Conservation (phyloP, 2,888 invertebrate genomes). For the Napeogenes inachia region DNA sequence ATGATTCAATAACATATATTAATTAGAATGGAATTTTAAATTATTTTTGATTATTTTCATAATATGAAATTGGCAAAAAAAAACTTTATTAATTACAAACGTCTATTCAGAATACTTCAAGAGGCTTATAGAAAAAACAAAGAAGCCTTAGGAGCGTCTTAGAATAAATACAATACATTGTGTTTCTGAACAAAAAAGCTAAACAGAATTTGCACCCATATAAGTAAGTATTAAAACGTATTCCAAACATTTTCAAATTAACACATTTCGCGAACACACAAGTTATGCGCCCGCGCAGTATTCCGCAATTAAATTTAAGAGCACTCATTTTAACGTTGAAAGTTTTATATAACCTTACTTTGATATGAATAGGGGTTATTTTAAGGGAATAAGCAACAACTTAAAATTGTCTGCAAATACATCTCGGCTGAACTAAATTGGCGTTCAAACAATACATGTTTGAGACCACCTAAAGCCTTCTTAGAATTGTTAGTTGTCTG, state of each 20-base stretch:
- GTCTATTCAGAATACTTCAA: too few species aligned
- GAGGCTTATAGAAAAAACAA: too few species aligned
- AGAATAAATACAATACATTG: slow-evolving; percentile 30
- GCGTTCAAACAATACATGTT: slow-evolving; percentile 65
- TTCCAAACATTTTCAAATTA: slow-evolving; percentile 60
- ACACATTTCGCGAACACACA: slow-evolving; percentile 64
- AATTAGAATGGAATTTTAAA: too few species aligned
- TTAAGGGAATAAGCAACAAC: slow-evolving; percentile 14
- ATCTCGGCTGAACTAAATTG: slow-evolving; percentile 60
- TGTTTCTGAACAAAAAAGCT: slow-evolving; percentile 12
- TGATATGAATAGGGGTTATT: slow-evolving; percentile 21
- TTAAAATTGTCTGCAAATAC: slow-evolving; percentile 41
- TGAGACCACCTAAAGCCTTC: slow-evolving; percentile 72
- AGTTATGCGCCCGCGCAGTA: slow-evolving; percentile 46
- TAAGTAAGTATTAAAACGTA: slow-evolving; percentile 52
- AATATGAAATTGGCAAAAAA: too few species aligned
- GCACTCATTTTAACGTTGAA: slow-evolving; percentile 33
- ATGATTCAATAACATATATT: too few species aligned
- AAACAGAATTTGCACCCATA: slow-evolving; percentile 52
- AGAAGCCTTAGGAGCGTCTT: neutral
- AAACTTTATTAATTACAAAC: too few species aligned
- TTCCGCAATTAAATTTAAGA: slow-evolving; percentile 65
- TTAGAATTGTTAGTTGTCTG: slow-evolving; percentile 42
- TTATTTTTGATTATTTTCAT: too few species aligned
- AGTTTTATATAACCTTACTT: slow-evolving; percentile 12